Evolutionary conservation across 2,797 vertebrate genomes (phyloP).

Genomic region (Microtus californicus): DNA sequence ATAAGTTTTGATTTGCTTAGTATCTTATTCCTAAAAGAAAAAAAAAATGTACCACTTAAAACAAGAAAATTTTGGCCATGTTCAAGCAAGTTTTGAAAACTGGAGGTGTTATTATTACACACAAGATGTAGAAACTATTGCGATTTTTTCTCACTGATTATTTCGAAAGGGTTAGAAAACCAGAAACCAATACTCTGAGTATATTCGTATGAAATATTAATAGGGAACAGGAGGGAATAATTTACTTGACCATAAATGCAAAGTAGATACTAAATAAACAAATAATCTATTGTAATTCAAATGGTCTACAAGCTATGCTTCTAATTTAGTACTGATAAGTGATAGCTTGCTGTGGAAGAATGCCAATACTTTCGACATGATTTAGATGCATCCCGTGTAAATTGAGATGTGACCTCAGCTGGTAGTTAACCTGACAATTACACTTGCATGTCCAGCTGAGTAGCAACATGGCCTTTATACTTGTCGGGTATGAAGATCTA

Average conservation of each 20-base stretch:
- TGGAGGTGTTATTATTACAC: not conserved
- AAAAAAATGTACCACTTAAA: not conserved
- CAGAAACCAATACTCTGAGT: constrained; percentile 51
- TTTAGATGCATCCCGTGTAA: constrained; percentile 36
- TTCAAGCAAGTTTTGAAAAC: constrained; percentile 13
- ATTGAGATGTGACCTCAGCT: constrained; percentile 61
- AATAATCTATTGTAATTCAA: constrained; percentile 62
- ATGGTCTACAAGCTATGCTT: constrained; percentile 1
- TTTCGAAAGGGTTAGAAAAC: constrained; percentile 13
- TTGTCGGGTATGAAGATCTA: not conserved
- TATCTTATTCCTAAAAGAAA: not conserved
- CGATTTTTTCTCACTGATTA: not conserved
- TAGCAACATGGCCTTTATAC: constrained; percentile 23
- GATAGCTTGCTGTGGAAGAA: not conserved
- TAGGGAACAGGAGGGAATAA: constrained; percentile 59
- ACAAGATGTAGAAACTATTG: not conserved
- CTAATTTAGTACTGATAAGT: constrained; percentile 49
- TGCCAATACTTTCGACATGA: not conserved
- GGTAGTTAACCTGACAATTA: constrained; percentile 13
- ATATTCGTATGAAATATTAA: constrained; percentile 63
- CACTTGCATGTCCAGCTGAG: not conserved
- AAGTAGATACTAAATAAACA: constrained; percentile 69
- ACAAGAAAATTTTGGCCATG: not conserved
- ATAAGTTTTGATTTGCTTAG: constrained; percentile 4
- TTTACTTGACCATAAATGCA: constrained; percentile 59